Conservation (phyloP, 2,113 vertebrate species). For the Australoheros scitulus region DNA sequence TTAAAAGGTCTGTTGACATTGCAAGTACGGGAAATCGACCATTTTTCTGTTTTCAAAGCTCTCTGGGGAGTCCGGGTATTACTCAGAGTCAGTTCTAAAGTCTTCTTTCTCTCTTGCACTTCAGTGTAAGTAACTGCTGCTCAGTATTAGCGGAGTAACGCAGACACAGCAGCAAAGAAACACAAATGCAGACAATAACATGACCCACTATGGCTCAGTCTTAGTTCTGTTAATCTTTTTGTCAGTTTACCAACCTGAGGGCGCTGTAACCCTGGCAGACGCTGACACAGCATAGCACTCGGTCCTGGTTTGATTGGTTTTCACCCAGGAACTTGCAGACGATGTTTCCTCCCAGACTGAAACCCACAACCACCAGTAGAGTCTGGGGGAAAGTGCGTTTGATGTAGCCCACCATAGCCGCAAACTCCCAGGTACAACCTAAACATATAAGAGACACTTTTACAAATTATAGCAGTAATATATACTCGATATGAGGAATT, state of each 20-base stretch:
- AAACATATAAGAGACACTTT: constrained; percentile 1
- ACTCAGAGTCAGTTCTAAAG: neutral
- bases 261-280: constrained; percentile 93
- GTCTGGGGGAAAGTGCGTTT: constrained; percentile 85
- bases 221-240: neutral
- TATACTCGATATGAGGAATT: neutral
- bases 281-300: constrained; percentile 89
- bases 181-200: neutral
- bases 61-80: neutral
- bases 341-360: constrained; percentile 93
- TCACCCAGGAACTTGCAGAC: constrained; percentile 94
- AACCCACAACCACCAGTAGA: constrained; percentile 88
- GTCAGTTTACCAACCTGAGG: constrained; percentile 80
- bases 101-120: neutral
- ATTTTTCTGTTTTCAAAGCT: neutral
- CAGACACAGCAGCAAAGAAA: no score
- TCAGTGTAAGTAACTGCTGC: neutral
- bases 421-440: constrained; percentile 95
- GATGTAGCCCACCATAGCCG: constrained; percentile 90
- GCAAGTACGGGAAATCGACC: no score
- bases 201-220: neutral
- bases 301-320: constrained; percentile 86
- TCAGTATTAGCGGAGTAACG: neutral
- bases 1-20: neutral
- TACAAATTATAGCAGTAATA: neutral